phyloP scores from a whole-genome alignment of 2,797 vertebrate genomes.

The Phataginus tricuspis region DNA sequence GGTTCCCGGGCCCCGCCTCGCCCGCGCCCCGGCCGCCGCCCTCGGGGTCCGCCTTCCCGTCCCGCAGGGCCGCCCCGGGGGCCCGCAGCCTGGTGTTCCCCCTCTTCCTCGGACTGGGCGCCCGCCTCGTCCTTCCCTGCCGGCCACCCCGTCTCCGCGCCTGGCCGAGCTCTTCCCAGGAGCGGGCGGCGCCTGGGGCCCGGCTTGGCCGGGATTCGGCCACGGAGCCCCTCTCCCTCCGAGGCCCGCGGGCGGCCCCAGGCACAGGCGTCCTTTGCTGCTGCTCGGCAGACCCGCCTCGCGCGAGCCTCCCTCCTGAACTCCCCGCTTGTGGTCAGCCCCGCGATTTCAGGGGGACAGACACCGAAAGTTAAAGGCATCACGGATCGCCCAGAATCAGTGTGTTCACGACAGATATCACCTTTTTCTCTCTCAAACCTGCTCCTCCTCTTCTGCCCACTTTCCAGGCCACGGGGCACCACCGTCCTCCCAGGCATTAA shows the following conservation, averaged over 20 bases:
- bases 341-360: neutral
- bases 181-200: too few relatives aligned
- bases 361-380: neutral
- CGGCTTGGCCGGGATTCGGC: neutral
- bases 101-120: neutral
- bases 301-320: neutral
- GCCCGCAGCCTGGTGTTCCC: neutral
- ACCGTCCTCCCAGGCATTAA: neutral
- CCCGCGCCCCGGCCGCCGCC: neutral
- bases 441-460: neutral
- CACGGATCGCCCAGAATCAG: neutral
- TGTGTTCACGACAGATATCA: neutral
- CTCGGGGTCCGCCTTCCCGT: neutral
- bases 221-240: neutral
- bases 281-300: neutral
- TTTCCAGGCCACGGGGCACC: neutral
- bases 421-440: neutral
- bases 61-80: neutral
- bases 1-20: neutral
- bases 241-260: too few relatives aligned
- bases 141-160: too few relatives aligned
- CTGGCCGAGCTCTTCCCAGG: neutral
- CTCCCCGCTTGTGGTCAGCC: neutral
- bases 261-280: neutral
- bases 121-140: neutral